phyloP scores from a whole-genome alignment of 2,888 invertebrate genomes.

The Sarcophaga rosellei region DNA sequence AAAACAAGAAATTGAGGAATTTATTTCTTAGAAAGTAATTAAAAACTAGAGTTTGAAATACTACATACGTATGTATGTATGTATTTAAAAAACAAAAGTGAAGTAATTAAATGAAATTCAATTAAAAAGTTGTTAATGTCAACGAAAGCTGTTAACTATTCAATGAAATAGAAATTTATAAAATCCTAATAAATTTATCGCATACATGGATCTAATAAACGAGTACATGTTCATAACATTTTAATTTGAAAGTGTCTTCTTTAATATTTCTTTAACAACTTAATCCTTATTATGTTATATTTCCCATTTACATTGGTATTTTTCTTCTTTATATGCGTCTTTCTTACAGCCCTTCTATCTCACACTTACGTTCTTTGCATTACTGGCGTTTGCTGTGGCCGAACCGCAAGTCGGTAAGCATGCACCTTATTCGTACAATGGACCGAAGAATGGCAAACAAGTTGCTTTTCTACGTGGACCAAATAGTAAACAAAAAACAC shows the following conservation, averaged over 20 bases:
- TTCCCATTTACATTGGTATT: no score
- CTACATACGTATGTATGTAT: no score
- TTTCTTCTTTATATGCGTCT: neutral
- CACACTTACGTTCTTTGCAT: conserved; percentile 39
- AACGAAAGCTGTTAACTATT: conserved; percentile 43
- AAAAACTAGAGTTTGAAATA: neutral
- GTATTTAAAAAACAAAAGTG: no score
- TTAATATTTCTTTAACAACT: no score
- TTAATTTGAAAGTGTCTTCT: no score
- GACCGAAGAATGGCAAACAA: conserved; percentile 76
- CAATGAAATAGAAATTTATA: neutral
- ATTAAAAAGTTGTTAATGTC: conserved; percentile 31
- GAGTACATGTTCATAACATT: no score
- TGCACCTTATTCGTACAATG: conserved; percentile 75
- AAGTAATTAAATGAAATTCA: conserved; percentile 13
- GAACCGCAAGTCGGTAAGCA: conserved; percentile 74
- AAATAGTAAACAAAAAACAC: conserved; percentile 75
- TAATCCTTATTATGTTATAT: no score
- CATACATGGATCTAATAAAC: neutral
- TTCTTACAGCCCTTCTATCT: conserved; percentile 56
- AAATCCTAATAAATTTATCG: neutral
- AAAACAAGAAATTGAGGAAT: conserved; percentile 24
- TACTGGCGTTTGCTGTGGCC: conserved; percentile 72
- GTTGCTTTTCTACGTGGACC: conserved; percentile 65
- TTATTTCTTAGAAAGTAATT: conserved; percentile 43